Evolutionary conservation across 1,140 invertebrate genomes (phyloP), one percentile per base, ranked within the genome.

Genomic region (Papilio xuthus): DNA sequence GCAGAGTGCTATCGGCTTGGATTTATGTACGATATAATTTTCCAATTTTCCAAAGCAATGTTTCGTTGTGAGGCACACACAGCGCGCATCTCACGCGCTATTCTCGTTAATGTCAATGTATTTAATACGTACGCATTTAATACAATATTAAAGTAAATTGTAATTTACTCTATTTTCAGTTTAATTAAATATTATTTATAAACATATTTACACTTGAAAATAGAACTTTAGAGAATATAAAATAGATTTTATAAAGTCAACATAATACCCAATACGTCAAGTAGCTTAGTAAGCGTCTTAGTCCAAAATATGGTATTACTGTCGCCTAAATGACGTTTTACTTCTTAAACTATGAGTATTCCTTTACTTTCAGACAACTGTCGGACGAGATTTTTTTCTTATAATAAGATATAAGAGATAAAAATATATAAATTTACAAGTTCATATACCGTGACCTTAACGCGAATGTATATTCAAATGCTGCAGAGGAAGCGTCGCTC

Each of bases 401-500:
- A n/a, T n/a, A n/a, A n/a, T n/a, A n/a, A n/a, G n/a, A n/a, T n/a
- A n/a, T n/a, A n/a, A n/a, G n/a, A 15, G 56, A 26, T 42, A 44
- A 2, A 28, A 67, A 79, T 18, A 47, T 37, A 42, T 41, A 20
- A 63, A 15, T 53, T 67, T 37, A 77, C 0, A 32, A 32, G 44
- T 56, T 81, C 80, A 18, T 84, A 86, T 80, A 10, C 74, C 23
- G 26, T 9, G n/a, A 42, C 84, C 73, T 77, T 80, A 86, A 82
- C 79, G 71, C 12, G 84, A 90, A 53, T 78, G 8, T 60, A 56
- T 53, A 83, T 85, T 79, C 83, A 89, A 88, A 90, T 84, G 83
- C 84, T 84, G 83, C 84, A 86, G 75, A 89, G 90, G 90, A 93
- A 92, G 89, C 90, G 86, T 88, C 89, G 88, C 92, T 93, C 91